Base-by-base conservation (phyloP, 1,140 invertebrate genomes). In the Drosophila grimshawi region DNA sequence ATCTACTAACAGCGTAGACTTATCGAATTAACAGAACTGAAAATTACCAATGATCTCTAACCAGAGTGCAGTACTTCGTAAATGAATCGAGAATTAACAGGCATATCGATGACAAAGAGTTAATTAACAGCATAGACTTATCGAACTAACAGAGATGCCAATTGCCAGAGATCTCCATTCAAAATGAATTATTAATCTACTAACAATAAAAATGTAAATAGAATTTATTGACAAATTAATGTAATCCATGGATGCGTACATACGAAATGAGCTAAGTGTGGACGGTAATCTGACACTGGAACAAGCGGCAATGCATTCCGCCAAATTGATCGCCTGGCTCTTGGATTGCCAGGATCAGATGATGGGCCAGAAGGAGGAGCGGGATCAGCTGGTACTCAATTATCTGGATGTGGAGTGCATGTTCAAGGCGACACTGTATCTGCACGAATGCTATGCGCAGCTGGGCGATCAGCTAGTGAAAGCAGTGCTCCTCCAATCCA, bases 361-460 rank as follows among this genome's bases (percentile, higher is more conserved):
- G 53, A 3, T 46, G 4, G 19, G 39, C n/a, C 45, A 78, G 41
- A 30, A 60, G 10, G 3, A 33, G 27, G 8, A 55, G 0, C 52
- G 30, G 32, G 8, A 55, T 0, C 52, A 71, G 52, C 52, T 90
- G 7, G 37, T 64, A 7, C 46, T 81, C 5, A 73, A 27, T 5
- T 63, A 78, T 30, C 55, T 41, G 19, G 55, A 81, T 4, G 53
- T 89, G 4, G 85, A 89, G 52, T 73, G 74, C 27, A 53, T 85
- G 60, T 62, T 81, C 1, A 89, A 89, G 49, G 85, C 78, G 7
- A 61, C 48, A 5, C n/a, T 89, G n/a, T 89, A 89, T 11, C 48
- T 89, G 10, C 52, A 57, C 19, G 85, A 89, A 39, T 90, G 86
- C 4, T 45, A 81, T 41, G 51, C 57, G 1, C 74, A 67, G 4